phyloP scores from a whole-genome alignment of 2,888 invertebrate species.

The Eristalis arbustorum region DNA sequence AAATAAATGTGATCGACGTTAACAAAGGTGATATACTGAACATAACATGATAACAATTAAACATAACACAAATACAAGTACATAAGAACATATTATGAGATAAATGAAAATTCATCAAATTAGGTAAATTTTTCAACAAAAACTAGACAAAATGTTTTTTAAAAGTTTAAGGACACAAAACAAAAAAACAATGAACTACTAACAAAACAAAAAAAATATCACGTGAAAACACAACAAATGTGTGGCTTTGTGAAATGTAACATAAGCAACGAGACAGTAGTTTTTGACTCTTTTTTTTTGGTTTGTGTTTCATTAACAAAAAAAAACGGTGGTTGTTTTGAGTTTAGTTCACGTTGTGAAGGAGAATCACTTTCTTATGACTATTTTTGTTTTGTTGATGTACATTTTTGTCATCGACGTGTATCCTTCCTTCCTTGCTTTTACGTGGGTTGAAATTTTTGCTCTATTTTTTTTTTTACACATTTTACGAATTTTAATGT shows the following conservation, averaged over 20 bases:
- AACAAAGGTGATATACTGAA: conserved; percentile 69
- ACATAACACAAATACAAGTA: conserved; percentile 18
- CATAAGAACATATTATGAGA: conserved; percentile 6
- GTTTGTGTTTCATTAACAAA: not conserved
- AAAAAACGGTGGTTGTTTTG: not conserved
- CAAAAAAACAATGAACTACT: no score
- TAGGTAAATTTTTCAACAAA: conserved; percentile 57
- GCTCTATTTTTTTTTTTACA: not conserved
- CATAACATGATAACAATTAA: conserved; percentile 54
- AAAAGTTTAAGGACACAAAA: conserved; percentile 13
- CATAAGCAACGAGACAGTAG: not conserved
- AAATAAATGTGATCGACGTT: conserved; percentile 67
- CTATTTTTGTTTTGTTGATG: no score
- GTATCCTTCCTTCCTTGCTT: not conserved
- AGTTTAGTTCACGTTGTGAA: not conserved
- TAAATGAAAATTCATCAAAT: conserved; percentile 37
- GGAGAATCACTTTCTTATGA: no score
- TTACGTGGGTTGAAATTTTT: not conserved
- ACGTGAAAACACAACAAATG: conserved; percentile 2
- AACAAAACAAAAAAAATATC: not conserved
- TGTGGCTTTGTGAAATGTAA: not conserved
- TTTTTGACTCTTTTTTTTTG: not conserved
- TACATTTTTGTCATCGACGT: not conserved
- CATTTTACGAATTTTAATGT: not conserved
- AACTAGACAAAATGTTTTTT: conserved; percentile 58